phyloP scores from a whole-genome alignment of 1,140 invertebrate species.

The Trichonephila inaurata region DNA sequence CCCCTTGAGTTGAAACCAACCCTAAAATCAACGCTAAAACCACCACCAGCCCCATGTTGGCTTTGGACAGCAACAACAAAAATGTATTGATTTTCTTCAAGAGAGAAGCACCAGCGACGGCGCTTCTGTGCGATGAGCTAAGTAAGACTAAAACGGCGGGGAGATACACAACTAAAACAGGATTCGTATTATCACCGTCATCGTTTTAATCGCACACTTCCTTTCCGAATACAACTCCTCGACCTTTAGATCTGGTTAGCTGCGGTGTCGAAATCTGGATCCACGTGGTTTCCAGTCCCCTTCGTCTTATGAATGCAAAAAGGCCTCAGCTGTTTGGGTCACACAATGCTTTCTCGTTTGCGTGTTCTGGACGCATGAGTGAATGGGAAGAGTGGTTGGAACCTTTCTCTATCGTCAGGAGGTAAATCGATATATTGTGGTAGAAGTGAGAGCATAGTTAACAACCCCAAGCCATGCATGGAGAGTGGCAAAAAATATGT shows the following conservation, averaged over 20 bases:
- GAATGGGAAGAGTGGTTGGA: not conserved
- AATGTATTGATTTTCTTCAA: not conserved
- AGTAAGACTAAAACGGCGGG: not conserved
- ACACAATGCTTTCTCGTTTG: not conserved
- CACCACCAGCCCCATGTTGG: not conserved
- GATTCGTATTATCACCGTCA: constrained; percentile 12
- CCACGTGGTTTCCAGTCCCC: not conserved
- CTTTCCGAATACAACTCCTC: not conserved
- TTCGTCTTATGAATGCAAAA: not conserved
- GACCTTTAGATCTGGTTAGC: not conserved
- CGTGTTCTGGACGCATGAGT: not conserved
- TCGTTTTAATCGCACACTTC: constrained; percentile 12
- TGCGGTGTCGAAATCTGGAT: not conserved
- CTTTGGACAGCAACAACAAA: not conserved
- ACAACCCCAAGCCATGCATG: too few species aligned
- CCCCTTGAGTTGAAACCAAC: not conserved
- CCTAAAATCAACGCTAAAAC: not conserved
- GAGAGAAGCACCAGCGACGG: not conserved
- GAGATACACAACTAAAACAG: not conserved
- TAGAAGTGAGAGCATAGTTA: too few species aligned
- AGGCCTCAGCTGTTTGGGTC: constrained; percentile 12
- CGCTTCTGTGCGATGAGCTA: not conserved
- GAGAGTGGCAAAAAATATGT: too few species aligned
- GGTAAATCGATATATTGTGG: too few species aligned
- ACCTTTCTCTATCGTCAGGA: too few species aligned